phyloP scores from a whole-genome alignment of 2,888 invertebrate species.

The Aethes cnicana region DNA sequence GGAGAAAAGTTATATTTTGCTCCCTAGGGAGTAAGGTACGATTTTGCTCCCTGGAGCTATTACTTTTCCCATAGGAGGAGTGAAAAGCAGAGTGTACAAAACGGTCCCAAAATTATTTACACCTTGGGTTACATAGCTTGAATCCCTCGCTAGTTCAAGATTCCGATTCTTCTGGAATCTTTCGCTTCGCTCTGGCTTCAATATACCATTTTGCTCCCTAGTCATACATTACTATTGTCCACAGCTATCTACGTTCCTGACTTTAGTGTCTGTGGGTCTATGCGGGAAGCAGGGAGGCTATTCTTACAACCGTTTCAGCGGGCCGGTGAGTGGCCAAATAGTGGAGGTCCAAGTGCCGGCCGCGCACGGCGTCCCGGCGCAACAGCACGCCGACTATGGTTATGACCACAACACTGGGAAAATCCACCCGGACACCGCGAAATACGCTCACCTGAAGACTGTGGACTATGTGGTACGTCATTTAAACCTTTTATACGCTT shows the following conservation, averaged over 20 bases:
- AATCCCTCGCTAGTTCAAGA: too few species aligned
- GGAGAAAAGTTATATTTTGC: too few species aligned
- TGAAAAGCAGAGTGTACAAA: too few species aligned
- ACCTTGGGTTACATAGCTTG: too few species aligned
- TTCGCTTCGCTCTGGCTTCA: too few species aligned
- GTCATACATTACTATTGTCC: too few species aligned
- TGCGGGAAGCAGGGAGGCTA: constrained; percentile 79
- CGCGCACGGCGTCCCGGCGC: constrained; percentile 64
- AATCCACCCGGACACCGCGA: constrained; percentile 73
- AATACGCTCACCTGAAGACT: constrained; percentile 79
- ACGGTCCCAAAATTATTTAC: too few species aligned
- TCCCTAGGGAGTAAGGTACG: too few species aligned
- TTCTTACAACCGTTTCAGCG: constrained; percentile 87
- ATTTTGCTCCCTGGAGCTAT: too few species aligned
- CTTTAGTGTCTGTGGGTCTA: constrained; percentile 50
- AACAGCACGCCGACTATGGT: constrained; percentile 76
- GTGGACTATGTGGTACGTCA: constrained; percentile 85
- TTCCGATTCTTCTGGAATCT: too few species aligned
- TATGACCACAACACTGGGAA: constrained; percentile 73
- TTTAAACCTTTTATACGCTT: neutral
- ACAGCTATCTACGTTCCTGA: constrained; percentile 57
- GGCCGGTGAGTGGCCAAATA: constrained; percentile 87
- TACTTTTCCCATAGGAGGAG: too few species aligned
- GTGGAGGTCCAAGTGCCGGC: constrained; percentile 80
- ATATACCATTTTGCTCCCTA: too few species aligned